These are phyloP conservation scores for Dasyornis broadbenti DNA, from an alignment of 2,113 vertebrate genomes.

Conservation along the genomic window DNA sequence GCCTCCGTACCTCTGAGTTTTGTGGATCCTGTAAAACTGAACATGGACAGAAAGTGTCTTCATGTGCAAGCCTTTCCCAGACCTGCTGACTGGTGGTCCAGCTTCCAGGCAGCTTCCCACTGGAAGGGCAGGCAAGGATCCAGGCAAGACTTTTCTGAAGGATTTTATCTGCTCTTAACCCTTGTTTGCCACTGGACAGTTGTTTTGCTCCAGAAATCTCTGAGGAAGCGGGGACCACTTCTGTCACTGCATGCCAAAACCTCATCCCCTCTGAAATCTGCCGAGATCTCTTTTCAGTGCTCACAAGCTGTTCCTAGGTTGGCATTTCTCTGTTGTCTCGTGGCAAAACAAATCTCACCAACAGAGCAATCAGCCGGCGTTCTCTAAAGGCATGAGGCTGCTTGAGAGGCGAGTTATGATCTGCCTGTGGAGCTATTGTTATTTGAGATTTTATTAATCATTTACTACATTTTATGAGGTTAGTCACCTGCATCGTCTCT, in stretches of 20 bases:
- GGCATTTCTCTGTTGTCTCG: background rate
- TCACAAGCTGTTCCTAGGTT: background rate
- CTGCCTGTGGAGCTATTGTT: constrained; percentile 25
- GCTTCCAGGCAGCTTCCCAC: background rate
- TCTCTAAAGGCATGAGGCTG: background rate
- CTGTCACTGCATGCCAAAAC: background rate
- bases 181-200: background rate
- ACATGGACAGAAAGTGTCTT: background rate
- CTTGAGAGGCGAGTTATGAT: background rate
- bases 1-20: background rate
- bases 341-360: background rate
- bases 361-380: background rate
- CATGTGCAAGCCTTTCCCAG: background rate
- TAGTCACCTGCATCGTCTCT: constrained; percentile 67
- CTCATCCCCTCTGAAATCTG: background rate
- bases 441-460: constrained; percentile 67
- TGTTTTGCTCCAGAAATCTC: background rate
- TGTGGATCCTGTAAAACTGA: background rate
- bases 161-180: background rate
- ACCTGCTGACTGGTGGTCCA: background rate
- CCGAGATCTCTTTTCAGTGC: background rate
- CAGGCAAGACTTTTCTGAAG: background rate
- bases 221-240: background rate
- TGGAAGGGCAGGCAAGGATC: background rate
- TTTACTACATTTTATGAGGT: constrained; percentile 66